Base-by-base conservation (phyloP, 2,797 vertebrate genomes). In the Heliangelus exortis region DNA sequence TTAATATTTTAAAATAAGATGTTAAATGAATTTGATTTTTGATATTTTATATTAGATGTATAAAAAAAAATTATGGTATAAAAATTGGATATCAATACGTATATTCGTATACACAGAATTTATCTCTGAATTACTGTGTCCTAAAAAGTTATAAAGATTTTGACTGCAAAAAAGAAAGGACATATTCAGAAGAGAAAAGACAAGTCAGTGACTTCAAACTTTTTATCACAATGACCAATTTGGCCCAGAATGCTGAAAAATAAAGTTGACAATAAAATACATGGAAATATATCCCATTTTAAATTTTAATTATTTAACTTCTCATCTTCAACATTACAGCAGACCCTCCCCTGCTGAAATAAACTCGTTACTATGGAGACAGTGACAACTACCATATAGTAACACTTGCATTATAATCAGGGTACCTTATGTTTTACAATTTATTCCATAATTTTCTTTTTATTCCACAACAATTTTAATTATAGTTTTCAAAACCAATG, bases 361-460 rank as follows among this genome's bases (percentile, higher is more conserved):
- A 66, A 87, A 73, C 10, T 58, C 11, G 55, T 88, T 95, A 78
- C 71, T 89, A 67, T 20, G 31, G 83, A 92, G n/a, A 91, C 25
- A 86, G 28, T n/a, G 36, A 47, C 62, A 84, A 47, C 20, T 76
- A 25, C 19, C 9, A 28, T 55, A 73, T 23, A 88, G 17, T 25
- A 85, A 83, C 10, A 8, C 23, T 89, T 16, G 53, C 13, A 39
- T 5, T 4, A 2, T 45, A 69, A 86, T 73, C 43, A 81, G 15
- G 12, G 20, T 73, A 88, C 28, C 12, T 92, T 33, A 23, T 41
- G 68, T 34, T 81, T 81, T 75, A 86, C 4, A 72, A 48, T 84
- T 58, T 82, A 65, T 83, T 57, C 6, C 13, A 39, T 26, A 34
- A 66, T 75, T 92, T 61, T 59, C 21, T 87, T 89, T 86, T 87